A percentile compares a stretch with the other conserved stretches of the same genome.
Evolutionary conservation across 2,888 invertebrate species (phyloP).

Genomic region (Sarcophaga caerulescens): DNA sequence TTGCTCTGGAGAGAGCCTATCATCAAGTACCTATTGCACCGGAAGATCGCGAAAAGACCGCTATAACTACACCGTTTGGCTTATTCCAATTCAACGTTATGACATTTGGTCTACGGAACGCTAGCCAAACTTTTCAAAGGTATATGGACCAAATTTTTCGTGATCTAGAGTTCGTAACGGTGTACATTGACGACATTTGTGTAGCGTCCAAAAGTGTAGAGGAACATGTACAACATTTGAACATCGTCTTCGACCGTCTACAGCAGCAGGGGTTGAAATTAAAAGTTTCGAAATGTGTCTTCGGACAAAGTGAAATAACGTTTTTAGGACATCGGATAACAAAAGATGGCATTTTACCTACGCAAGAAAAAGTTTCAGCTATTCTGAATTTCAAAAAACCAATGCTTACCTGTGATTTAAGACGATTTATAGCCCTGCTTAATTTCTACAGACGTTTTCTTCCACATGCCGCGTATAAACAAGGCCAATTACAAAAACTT

Average conservation of each 20-base stretch:
- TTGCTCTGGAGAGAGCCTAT: conserved; percentile 62
- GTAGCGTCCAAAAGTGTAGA: conserved; percentile 46
- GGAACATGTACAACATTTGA: conserved; percentile 61
- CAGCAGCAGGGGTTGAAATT: conserved; percentile 69
- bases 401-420: conserved; percentile 46
- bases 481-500: conserved; percentile 53
- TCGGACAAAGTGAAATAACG: conserved; percentile 48
- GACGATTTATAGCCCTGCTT: conserved; percentile 55
- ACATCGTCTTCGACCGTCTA: conserved; percentile 69
- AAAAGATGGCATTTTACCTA: conserved; percentile 42
- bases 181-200: conserved; percentile 70
- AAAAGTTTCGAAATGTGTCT: conserved; percentile 69
- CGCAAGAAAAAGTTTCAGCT: conserved; percentile 53
- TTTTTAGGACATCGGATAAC: conserved; percentile 58
- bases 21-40: conserved; percentile 62
- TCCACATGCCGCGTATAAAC: too few species aligned
- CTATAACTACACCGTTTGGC: conserved; percentile 75
- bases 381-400: conserved; percentile 58
- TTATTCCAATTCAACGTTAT: conserved; percentile 70
- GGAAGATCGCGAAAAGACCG: conserved; percentile 64
- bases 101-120: conserved; percentile 76
- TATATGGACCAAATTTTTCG: conserved; percentile 72
- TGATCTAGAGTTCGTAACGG: too few species aligned
- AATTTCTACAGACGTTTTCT: conserved; percentile 37
- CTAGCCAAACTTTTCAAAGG: conserved; percentile 75